Conservation (phyloP, 2,113 vertebrate species). For the Thymallus thymallus region DNA sequence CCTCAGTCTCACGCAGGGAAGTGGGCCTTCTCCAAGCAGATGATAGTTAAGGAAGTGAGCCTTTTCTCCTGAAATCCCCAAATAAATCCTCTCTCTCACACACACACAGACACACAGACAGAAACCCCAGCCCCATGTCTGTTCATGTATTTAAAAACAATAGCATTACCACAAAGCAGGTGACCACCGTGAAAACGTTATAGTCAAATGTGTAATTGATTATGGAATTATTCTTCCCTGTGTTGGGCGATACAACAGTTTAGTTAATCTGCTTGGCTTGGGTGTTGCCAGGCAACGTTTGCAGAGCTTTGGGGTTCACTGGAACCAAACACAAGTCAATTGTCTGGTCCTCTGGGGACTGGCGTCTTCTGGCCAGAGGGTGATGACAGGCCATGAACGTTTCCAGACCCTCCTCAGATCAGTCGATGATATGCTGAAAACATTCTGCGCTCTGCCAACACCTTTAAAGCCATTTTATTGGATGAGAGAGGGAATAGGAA, state of each 20-base stretch:
- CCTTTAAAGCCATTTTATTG: conserved; percentile 35
- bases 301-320: conserved; percentile 15
- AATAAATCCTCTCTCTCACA: background rate
- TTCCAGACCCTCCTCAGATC: conserved; percentile 56
- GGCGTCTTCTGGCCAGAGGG: conserved; percentile 49
- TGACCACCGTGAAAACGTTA: background rate
- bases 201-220: background rate
- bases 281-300: conserved; percentile 20
- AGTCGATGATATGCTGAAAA: conserved; percentile 34
- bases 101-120: background rate
- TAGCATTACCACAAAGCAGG: background rate
- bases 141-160: background rate
- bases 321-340: conserved; percentile 30
- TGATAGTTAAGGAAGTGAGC: conserved; percentile 19
- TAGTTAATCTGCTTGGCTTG: background rate
- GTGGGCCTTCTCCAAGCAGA: background rate
- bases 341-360: conserved; percentile 25
- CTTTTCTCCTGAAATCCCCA: conserved; percentile 4
- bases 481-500: conserved; percentile 20
- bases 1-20: background rate
- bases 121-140: background rate
- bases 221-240: conserved; percentile 19
- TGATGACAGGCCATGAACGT: conserved; percentile 37
- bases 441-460: conserved; percentile 37
- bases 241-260: conserved; percentile 8